Evolutionary conservation across 1,140 invertebrate species (phyloP).

Genomic region (Mamestra configurata): DNA sequence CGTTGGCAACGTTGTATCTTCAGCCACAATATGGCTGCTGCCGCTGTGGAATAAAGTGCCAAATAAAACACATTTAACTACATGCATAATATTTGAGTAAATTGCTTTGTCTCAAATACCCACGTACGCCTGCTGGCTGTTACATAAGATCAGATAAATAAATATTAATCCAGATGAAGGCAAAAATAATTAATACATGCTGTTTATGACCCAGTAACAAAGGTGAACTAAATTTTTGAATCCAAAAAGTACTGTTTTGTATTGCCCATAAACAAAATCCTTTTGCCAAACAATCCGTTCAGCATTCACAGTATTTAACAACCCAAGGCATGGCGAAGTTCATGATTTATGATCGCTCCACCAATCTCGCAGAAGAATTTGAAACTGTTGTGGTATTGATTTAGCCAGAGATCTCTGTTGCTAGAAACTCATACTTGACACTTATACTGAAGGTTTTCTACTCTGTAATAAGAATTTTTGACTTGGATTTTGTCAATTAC

Average conservation of each 20-base stretch:
- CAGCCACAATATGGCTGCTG: slow-evolving; percentile 55
- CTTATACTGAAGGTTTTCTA: slow-evolving; percentile 1
- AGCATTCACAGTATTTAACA: slow-evolving; percentile 50
- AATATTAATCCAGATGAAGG: slow-evolving; percentile 21
- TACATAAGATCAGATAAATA: slow-evolving; percentile 10
- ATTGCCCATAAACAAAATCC: slow-evolving; percentile 51
- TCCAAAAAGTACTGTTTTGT: slow-evolving; percentile 48
- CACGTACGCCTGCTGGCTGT: slow-evolving; percentile 1
- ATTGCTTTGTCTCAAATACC: slow-evolving; percentile 30
- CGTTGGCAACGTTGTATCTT: slow-evolving; percentile 71
- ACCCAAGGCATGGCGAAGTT: slow-evolving; percentile 35
- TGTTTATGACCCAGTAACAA: slow-evolving; percentile 34
- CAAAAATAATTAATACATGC: slow-evolving; percentile 15
- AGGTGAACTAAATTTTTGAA: slow-evolving; percentile 31
- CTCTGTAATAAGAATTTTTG: neutral
- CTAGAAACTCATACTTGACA: slow-evolving; percentile 26
- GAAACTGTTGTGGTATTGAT: slow-evolving; percentile 38
- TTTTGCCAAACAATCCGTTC: slow-evolving; percentile 53
- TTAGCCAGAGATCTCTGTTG: slow-evolving; percentile 26
- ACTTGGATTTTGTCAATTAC: neutral
- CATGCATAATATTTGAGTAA: slow-evolving; percentile 35
- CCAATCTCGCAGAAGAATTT: slow-evolving; percentile 41
- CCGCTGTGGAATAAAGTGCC: slow-evolving; percentile 65
- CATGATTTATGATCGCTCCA: slow-evolving; percentile 50
- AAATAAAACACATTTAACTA: slow-evolving; percentile 61